Evolutionary conservation across 1,140 invertebrate species (phyloP), one percentile per base, ranked within the genome.

Genomic region (Anastrepha ludens): DNA sequence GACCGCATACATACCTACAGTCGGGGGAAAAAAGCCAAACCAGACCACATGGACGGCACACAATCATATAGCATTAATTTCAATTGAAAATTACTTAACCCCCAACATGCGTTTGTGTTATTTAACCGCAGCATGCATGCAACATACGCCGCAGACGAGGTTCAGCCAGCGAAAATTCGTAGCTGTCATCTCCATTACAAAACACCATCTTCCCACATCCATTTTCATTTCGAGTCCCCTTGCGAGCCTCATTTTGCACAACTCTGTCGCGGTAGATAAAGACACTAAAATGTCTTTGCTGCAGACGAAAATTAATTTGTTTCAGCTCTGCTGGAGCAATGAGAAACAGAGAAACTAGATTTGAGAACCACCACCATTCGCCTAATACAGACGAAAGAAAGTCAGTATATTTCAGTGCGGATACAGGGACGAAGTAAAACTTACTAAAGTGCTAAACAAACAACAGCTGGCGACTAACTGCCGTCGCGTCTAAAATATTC

Each of bases 21-120:
- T 17, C 70, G 11, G n/a, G 44, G 15, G 17, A 47, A 47, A 50
- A 1, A 15, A 8, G 41, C 65, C 65, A 70, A 39, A 41, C n/a
- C 74, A 81, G 20, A 17, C 47, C 47, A 55, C 29, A 29, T 29
- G 74, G 47, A 20, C 8, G 6, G 13, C 67, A 17, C 44, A 47
- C 67, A 74, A 55, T 81, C 74, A 81, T 81, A 81, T 55, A 81
- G 55, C 74, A 81, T 81, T 55, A 81, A 81, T 81, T 81, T 81
- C 47, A 58, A 81, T 81, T 81, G 74, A 81, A 81, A 81, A 81
- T 81, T 44, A 81, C 74, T 81, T 81, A 81, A 81, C 74, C 74
- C 17, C 74, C n/a, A 81, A 81, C 74, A 81, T 20, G 74, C 17
- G 74, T 81, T 78, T 78, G 55, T 81, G 74, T 81, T 58, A 81